Percentiles rank a stretch among this genome's conserved stretches.
phyloP scores from a whole-genome alignment of 2,113 vertebrate species.

The Brachypodius melanocephalos region DNA sequence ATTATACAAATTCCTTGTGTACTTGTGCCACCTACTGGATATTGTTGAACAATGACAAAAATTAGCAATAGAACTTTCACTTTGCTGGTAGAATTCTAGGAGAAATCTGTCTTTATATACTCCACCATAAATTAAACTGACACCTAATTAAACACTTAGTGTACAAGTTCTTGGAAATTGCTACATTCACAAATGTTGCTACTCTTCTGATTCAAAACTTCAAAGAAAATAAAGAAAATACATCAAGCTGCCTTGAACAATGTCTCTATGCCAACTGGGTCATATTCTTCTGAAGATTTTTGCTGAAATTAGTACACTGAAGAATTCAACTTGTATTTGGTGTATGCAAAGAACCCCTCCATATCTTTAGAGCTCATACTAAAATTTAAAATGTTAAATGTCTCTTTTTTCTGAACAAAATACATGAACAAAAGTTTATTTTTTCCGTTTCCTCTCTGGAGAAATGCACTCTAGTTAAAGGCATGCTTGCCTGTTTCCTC shows the following conservation, averaged over 20 bases:
- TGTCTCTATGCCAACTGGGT: not conserved
- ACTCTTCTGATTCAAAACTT: not conserved
- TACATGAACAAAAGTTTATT: not conserved
- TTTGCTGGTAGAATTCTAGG: not conserved
- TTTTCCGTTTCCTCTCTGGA: not conserved
- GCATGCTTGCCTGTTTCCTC: rapidly evolving
- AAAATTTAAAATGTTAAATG: not conserved
- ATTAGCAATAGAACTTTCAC: not conserved
- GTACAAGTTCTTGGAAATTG: not conserved
- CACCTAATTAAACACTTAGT: rapidly evolving
- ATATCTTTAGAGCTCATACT: not conserved
- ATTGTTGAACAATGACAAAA: rapidly evolving
- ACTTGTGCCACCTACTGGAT: constrained; percentile 35
- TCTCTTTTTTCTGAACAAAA: not conserved
- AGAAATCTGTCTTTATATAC: not conserved
- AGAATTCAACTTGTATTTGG: not conserved
- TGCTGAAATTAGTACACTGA: not conserved
- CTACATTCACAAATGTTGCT: not conserved
- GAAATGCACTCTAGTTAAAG: not conserved
- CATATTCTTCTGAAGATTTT: not conserved
- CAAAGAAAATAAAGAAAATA: not conserved
- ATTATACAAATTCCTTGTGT: not conserved
- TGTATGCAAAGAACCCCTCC: not conserved
- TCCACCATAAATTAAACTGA: not conserved
- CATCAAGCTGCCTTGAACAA: not conserved